A percentile compares a stretch with the other conserved stretches of the same genome.
These are phyloP conservation scores for Sphyrna mokarran DNA, from an alignment of 2,113 vertebrate species.

Conservation along the genomic window DNA sequence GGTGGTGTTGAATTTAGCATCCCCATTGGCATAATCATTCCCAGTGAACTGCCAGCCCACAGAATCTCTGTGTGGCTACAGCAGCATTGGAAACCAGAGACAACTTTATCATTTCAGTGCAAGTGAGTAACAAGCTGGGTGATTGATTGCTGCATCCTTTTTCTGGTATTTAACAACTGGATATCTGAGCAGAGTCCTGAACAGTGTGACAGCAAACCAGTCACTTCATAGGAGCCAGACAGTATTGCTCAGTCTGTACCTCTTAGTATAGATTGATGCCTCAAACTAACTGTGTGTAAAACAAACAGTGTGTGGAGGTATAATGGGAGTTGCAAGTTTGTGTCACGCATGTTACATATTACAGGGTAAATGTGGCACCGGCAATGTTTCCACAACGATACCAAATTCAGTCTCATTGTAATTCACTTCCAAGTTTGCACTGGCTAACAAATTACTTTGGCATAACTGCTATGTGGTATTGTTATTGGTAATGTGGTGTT, in stretches of 20 bases:
- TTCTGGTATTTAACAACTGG: neutral
- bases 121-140: neutral
- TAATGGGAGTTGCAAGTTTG: neutral
- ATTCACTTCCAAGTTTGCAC: neutral
- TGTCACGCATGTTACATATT: neutral
- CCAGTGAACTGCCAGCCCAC: neutral
- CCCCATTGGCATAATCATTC: neutral
- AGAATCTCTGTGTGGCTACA: neutral
- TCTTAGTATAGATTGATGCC: neutral
- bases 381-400: neutral
- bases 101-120: neutral
- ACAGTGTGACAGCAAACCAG: neutral
- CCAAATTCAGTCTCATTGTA: neutral
- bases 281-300: neutral
- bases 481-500: neutral
- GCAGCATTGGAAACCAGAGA: neutral
- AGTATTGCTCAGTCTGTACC: neutral
- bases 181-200: neutral
- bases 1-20: neutral
- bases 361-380: neutral
- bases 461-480: neutral
- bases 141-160: neutral
- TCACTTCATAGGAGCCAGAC: neutral
- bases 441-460: neutral
- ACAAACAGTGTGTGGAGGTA: neutral